Evolutionary conservation across 1,140 invertebrate genomes (phyloP), one percentile per base, ranked within the genome.

Genomic region (Drosophila albomicans): DNA sequence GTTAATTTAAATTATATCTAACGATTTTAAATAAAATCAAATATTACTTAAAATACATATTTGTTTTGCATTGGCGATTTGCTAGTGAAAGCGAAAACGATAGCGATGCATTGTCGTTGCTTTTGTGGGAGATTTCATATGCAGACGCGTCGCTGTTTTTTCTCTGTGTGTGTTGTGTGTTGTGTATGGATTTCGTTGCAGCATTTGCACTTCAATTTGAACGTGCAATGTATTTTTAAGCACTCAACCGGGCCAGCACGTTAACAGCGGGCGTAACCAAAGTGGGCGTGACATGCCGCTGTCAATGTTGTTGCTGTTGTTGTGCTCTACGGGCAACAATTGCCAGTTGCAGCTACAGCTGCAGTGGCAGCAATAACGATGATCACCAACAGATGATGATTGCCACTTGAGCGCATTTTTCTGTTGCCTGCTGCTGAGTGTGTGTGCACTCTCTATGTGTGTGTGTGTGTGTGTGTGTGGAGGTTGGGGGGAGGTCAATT

Each of bases 221-320:
- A 84, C 84, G 84, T 88, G 85, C 80, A 84, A 89, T 89, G 81
- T 88, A 84, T 88, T 88, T 88, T 84, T 84, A 81, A 88, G 84
- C 85, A 75, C 70, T 78, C 61, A 49, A 45, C 48, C 20, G 61
- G 38, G 56, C 38, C 54, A 58, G 45, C 30, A 35, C 10, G 38
- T 45, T 51, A 16, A 49, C 48, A 52, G 13, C 28, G 54, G 54
- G 52, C 20, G 52, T 49, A 11, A 6, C 13, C 28, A 11, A 16
- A 16, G 35, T 16, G 48, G 38, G 38, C 59, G 51, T 48, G 10
- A 11, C 28, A n/a, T 25, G 20, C 20, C 16, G n/a, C n/a, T 48
- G 46, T 72, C 3, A 25, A 25, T 38, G 62, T 57, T 35, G 49
- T 28, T 63, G 74, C 2, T 30, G 32, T 1, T 56, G 52, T 8